Percentiles rank a stretch among this genome's conserved stretches.
Conservation (phyloP, 2,113 vertebrate species). For the Corythaixoides concolor region DNA sequence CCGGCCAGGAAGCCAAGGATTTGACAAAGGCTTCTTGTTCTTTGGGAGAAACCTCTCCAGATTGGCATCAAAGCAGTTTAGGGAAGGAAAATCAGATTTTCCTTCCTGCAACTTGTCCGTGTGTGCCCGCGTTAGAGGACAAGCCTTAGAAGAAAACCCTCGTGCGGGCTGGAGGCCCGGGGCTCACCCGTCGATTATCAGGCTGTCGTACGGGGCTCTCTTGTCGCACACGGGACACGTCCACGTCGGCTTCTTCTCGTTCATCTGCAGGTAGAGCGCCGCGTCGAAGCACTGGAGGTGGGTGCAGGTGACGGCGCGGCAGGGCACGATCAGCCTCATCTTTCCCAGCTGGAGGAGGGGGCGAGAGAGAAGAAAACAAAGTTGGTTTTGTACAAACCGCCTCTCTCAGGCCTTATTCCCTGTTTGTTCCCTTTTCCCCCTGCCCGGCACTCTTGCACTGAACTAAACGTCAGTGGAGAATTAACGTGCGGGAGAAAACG, state of each 20-base stretch:
- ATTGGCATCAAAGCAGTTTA: not conserved
- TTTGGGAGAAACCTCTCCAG: not conserved
- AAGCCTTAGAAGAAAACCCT: not conserved
- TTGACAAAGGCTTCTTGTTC: not conserved
- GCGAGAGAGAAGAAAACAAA: no score
- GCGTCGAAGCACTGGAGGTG: slow-evolving; percentile 82
- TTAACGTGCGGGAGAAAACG: not conserved
- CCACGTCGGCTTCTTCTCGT: slow-evolving; percentile 81
- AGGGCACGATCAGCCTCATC: slow-evolving; percentile 75
- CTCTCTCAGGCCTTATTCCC: fast-evolving
- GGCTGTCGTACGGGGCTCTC: slow-evolving; percentile 76
- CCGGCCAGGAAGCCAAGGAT: not conserved
- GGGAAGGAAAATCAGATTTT: not conserved
- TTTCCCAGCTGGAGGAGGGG: slow-evolving; percentile 72
- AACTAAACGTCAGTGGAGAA: fast-evolving
- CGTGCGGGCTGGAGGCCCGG: fast-evolving
- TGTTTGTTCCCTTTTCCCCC: not conserved
- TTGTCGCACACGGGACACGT: slow-evolving; percentile 80
- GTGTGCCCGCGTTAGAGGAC: not conserved
- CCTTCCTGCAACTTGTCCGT: not conserved
- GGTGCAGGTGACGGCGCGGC: slow-evolving; percentile 75
- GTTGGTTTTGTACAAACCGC: fast-evolving
- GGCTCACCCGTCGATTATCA: slow-evolving; percentile 79
- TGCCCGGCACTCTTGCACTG: not conserved
- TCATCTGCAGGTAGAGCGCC: slow-evolving; percentile 80